Conservation (phyloP, 2,888 invertebrate genomes). For the Drosophila affinis region DNA sequence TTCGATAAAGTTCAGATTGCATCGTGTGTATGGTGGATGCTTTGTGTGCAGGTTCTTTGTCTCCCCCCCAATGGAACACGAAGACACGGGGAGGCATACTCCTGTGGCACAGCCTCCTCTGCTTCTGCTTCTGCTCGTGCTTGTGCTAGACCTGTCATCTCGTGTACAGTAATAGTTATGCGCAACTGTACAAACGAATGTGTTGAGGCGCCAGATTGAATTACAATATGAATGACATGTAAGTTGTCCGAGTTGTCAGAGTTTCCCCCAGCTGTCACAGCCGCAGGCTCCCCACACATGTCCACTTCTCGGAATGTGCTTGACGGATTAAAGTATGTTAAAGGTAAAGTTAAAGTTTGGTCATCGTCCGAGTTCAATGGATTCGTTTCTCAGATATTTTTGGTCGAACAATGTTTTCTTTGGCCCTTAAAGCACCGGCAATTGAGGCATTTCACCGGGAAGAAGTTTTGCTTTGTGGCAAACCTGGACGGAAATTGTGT, state of each 20-base stretch:
- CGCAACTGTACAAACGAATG: constrained; percentile 2
- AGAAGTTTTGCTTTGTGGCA: constrained; percentile 24
- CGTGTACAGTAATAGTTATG: constrained; percentile 8
- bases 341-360: too few relatives aligned
- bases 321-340: not conserved
- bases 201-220: constrained; percentile 12
- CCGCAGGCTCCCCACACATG: not conserved
- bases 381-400: constrained; percentile 1
- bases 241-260: not conserved
- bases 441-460: constrained; percentile 31
- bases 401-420: constrained; percentile 3
- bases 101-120: not conserved
- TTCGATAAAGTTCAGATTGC: not conserved
- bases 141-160: not conserved
- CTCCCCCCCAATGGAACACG: not conserved
- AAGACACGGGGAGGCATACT: not conserved
- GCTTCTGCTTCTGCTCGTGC: not conserved
- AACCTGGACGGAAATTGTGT: constrained; percentile 3
- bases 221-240: constrained; percentile 16
- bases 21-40: not conserved
- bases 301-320: not conserved
- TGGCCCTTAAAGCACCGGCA: not conserved
- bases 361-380: not conserved
- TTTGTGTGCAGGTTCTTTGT: not conserved
- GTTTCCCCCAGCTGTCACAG: not conserved